phyloP scores from a whole-genome alignment of 2,113 vertebrate species.

The Notechis scutatus region DNA sequence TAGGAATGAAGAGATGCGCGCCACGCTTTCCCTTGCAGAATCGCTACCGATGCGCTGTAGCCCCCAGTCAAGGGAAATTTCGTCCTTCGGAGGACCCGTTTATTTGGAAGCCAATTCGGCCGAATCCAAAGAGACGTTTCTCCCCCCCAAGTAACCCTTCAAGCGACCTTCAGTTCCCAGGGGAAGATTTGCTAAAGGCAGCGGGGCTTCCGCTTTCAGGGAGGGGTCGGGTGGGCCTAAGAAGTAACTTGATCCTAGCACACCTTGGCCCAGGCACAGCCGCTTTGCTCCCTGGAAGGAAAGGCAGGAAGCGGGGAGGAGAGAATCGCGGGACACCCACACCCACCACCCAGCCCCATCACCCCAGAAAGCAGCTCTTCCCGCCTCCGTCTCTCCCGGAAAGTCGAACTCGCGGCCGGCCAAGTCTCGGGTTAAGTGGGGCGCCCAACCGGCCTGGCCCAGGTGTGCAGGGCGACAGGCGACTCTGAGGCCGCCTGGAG shows the following conservation, averaged over 20 bases:
- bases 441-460: neutral
- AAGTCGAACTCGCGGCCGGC: neutral
- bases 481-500: neutral
- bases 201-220: no score
- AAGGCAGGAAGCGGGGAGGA: neutral
- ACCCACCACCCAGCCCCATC: no score
- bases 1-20: neutral
- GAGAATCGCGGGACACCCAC: no score
- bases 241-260: neutral
- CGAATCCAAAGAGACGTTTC: neutral
- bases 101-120: neutral
- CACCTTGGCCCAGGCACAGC: neutral
- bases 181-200: neutral
- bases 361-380: neutral
- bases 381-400: no score
- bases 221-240: neutral
- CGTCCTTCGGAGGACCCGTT: neutral
- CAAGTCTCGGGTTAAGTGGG: neutral
- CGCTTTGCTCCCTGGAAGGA: neutral
- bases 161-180: neutral
- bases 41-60: rapidly evolving
- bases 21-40: neutral
- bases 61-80: neutral
- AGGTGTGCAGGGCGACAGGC: neutral
- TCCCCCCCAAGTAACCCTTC: neutral